Evolutionary conservation across 2,113 vertebrate genomes (phyloP).

Genomic region (Chelonoidis abingdonii): DNA sequence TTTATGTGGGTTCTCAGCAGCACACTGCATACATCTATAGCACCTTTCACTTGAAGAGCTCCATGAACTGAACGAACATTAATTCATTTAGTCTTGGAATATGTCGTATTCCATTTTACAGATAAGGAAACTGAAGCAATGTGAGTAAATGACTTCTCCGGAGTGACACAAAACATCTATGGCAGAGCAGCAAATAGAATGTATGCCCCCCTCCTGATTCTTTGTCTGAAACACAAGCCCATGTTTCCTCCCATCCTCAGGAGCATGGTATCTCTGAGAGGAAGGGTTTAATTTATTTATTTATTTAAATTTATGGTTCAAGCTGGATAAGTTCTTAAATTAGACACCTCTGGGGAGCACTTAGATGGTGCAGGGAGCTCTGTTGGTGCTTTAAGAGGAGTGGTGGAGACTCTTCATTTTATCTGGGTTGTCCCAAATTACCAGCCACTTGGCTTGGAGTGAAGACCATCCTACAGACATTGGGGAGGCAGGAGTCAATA

Average conservation of each 20-base stretch:
- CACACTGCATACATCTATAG: no score
- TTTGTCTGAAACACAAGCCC: background rate
- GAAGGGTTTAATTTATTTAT: background rate
- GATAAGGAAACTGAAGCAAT: no score
- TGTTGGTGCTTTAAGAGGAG: background rate
- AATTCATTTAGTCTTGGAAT: no score
- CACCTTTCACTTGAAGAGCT: no score
- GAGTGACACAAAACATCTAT: no score
- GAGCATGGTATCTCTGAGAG: background rate
- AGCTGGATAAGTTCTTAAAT: conserved; percentile 1
- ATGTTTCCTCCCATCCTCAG: background rate
- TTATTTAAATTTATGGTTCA: background rate
- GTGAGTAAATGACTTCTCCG: no score
- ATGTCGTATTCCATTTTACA: no score
- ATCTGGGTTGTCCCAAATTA: background rate
- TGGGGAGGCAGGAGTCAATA: background rate
- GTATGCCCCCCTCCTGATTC: background rate
- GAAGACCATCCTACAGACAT: background rate
- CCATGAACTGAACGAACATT: no score
- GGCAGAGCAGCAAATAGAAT: no score
- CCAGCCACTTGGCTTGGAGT: background rate
- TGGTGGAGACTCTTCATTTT: background rate
- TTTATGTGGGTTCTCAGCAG: background rate
- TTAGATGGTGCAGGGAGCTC: background rate
- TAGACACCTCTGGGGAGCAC: background rate